Conservation (phyloP, 2,888 invertebrate genomes). For the Meloe dianella region DNA sequence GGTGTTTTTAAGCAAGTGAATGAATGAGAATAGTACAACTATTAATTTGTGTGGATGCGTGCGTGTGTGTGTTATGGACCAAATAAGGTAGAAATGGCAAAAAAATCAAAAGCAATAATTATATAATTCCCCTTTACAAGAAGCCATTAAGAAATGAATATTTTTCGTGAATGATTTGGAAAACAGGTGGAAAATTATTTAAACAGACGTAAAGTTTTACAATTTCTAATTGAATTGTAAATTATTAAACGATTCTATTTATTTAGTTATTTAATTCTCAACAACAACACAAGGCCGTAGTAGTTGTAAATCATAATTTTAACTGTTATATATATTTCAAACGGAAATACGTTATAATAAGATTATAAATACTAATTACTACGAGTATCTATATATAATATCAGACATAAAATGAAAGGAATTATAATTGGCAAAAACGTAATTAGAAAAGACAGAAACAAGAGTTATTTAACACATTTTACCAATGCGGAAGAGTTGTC, state of each 20-base stretch:
- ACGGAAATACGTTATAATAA: slow-evolving; percentile 2
- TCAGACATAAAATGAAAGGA: background rate
- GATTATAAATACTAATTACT: background rate
- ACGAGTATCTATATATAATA: background rate
- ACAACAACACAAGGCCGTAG: background rate
- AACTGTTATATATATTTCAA: background rate
- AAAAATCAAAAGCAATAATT: background rate
- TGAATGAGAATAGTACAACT: too few species aligned
- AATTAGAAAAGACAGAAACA: background rate
- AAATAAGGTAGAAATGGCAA: background rate
- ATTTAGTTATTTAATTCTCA: background rate
- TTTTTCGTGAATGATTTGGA: background rate
- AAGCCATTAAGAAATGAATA: too few species aligned
- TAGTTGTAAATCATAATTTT: background rate
- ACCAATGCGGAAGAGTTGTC: too few species aligned
- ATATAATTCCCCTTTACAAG: too few species aligned
- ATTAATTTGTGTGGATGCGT: background rate
- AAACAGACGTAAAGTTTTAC: background rate
- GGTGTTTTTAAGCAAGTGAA: too few species aligned
- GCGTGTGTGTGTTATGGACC: background rate
- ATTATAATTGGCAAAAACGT: background rate
- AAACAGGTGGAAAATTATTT: background rate
- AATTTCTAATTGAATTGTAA: background rate
- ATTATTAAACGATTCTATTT: too few species aligned
- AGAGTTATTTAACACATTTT: background rate